phyloP scores from a whole-genome alignment of 2,888 invertebrate species.

The Synanthedon formicaeformis region DNA sequence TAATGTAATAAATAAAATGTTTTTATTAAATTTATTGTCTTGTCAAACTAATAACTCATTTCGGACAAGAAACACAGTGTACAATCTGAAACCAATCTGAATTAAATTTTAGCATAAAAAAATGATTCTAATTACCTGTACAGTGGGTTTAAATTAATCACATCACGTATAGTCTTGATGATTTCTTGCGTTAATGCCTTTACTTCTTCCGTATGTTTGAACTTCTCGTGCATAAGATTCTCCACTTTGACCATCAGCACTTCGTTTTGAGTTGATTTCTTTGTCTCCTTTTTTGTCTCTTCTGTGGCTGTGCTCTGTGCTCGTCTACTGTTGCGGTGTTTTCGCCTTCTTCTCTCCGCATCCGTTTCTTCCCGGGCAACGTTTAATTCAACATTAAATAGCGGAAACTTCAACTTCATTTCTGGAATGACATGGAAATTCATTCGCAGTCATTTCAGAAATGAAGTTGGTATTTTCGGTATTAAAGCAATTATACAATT shows the following conservation, averaged over 20 bases:
- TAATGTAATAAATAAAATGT: too few relatives aligned
- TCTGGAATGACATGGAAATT: slow-evolving; percentile 38
- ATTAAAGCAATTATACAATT: too few relatives aligned
- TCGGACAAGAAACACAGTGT: too few relatives aligned
- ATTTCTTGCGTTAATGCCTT: slow-evolving; percentile 97
- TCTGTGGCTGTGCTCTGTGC: slow-evolving; percentile 12
- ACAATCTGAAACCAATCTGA: too few relatives aligned
- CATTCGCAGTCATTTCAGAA: neutral
- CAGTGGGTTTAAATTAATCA: slow-evolving; percentile 96
- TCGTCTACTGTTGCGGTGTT: slow-evolving; percentile 46
- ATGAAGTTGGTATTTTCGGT: too few relatives aligned
- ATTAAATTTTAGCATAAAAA: too few relatives aligned
- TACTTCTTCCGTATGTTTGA: slow-evolving; percentile 92
- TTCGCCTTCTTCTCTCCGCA: slow-evolving; percentile 67
- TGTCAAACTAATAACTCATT: too few relatives aligned
- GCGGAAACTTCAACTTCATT: slow-evolving; percentile 86
- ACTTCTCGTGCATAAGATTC: slow-evolving; percentile 90
- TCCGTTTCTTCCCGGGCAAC: slow-evolving; percentile 83
- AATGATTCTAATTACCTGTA: slow-evolving; percentile 70
- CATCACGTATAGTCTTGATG: slow-evolving; percentile 96
- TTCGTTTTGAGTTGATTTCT: slow-evolving; percentile 36
- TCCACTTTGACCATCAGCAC: slow-evolving; percentile 95
- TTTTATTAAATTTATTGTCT: too few relatives aligned
- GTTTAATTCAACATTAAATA: slow-evolving; percentile 85
- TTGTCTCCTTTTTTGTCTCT: slow-evolving; percentile 19